Percentiles rank a stretch among this genome's conserved stretches.
These are phyloP conservation scores for Drosophila aldrichi DNA, from an alignment of 2,888 invertebrate genomes.

Conservation along the genomic window DNA sequence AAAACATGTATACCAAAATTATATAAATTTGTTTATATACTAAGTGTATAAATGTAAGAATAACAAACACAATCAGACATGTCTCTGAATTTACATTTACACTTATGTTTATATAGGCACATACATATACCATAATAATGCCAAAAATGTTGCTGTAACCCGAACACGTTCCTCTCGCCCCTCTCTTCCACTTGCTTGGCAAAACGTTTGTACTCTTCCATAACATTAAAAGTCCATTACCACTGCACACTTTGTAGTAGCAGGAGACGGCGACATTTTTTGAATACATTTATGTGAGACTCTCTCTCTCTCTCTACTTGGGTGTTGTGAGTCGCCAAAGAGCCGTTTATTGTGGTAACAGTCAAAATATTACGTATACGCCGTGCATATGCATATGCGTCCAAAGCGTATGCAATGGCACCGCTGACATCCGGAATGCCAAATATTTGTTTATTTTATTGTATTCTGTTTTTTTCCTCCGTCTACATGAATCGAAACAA, in stretches of 20 bases:
- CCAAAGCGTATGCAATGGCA: constrained; percentile 40
- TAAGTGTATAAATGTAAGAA: neutral
- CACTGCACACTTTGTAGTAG: constrained; percentile 52
- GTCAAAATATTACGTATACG: constrained; percentile 61
- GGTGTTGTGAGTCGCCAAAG: constrained; percentile 32
- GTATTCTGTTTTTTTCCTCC: neutral
- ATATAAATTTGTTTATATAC: too few relatives aligned
- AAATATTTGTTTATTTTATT: neutral
- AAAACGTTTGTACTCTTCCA: constrained; percentile 41
- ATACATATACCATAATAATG: neutral
- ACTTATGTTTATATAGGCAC: neutral
- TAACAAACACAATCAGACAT: neutral
- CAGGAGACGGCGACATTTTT: constrained; percentile 54
- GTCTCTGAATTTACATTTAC: neutral
- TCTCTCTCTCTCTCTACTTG: constrained; percentile 29
- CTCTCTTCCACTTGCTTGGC: neutral
- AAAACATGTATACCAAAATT: too few relatives aligned
- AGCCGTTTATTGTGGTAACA: constrained; percentile 37
- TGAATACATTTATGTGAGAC: constrained; percentile 72
- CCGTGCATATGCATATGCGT: constrained; percentile 35
- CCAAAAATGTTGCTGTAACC: neutral
- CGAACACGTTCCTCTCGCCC: neutral
- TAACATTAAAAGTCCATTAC: constrained; percentile 80
- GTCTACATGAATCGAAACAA: constrained; percentile 1
- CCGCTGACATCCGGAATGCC: constrained; percentile 38